Base-by-base conservation (phyloP, 1,140 invertebrate species). In the Bombus turneri region DNA sequence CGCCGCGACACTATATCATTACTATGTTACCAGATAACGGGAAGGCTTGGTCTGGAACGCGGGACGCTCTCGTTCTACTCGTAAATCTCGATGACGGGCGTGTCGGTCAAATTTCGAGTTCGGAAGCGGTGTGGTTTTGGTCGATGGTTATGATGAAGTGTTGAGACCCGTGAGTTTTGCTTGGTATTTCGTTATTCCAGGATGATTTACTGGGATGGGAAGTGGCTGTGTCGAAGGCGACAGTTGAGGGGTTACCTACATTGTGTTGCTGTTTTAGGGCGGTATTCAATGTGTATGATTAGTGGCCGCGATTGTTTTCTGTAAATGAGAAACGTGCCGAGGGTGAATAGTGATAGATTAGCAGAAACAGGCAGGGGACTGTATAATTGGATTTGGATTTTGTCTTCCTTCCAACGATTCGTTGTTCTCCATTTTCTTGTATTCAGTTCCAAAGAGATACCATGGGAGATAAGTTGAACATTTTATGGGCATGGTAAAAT, bases 1-100 rank as follows among this genome's bases (percentile, higher is more conserved):
- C 76, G 69, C 73, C 74, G 59, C 85, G 76, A 88, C 88, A 90
- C 85, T 91, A 91, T 90, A 91, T 92, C 90, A 92, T 93, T 91
- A 93, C 80, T 85, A 87, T 87, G 88, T 92, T 92, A 88, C 76
- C 79, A 31, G 79, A 64, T 74, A 87, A 62, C 28, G 12, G 28
- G 72, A 68, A 77, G 79, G 18, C 62, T 68, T 66, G 43, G 68
- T n/a, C 79, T 76, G 68, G 81, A 74, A 81, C 66, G 53, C 18
- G 25, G 64, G 12, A 57, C 39, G 71, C 37, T 47, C 80, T 15
- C 77, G 31, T 31, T 66, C 47, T 34, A 37, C 57, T 64, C 84
- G 69, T 89, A 88, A 89, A 89, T 89, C 88, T 81, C 22, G 59
- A 68, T 59, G 83, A 22, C 75, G 47, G 25, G 71, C n/a, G 25